Conservation (phyloP, 2,797 vertebrate genomes). For the Pyrocephalus nanus region DNA sequence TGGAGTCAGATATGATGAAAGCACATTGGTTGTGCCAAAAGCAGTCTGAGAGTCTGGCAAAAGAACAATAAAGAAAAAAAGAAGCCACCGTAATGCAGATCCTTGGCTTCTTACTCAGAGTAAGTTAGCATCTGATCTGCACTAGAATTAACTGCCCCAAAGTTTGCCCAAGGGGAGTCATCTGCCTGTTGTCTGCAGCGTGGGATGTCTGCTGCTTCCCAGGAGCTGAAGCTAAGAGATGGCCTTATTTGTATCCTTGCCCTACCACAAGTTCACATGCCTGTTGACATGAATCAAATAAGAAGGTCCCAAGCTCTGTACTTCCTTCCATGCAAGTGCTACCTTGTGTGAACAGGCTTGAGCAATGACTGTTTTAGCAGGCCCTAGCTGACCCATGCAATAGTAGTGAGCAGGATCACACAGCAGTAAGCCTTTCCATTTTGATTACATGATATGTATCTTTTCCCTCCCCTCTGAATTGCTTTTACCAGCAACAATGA, state of each 20-base stretch:
- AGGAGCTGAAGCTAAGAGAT: background rate
- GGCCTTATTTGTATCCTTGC: background rate
- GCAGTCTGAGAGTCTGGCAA: background rate
- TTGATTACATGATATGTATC: background rate
- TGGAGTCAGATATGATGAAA: background rate
- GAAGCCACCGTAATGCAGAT: background rate
- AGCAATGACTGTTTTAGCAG: background rate
- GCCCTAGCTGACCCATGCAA: background rate
- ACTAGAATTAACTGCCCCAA: background rate
- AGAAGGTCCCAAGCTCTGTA: background rate
- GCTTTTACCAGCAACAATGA: background rate
- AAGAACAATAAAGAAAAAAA: background rate
- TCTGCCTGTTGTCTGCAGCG: background rate
- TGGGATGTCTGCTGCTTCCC: background rate
- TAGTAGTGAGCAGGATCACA: background rate
- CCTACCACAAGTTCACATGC: background rate
- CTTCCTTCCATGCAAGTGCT: background rate
- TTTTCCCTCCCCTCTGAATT: background rate
- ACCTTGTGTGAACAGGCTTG: background rate
- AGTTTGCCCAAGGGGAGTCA: background rate
- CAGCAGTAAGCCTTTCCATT: background rate
- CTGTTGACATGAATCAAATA: background rate
- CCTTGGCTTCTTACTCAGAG: background rate
- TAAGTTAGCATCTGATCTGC: background rate
- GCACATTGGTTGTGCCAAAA: background rate